Evolutionary conservation across 2,888 invertebrate genomes (phyloP), one percentile per base, ranked within the genome.

Genomic region (Lithophane leautieri): DNA sequence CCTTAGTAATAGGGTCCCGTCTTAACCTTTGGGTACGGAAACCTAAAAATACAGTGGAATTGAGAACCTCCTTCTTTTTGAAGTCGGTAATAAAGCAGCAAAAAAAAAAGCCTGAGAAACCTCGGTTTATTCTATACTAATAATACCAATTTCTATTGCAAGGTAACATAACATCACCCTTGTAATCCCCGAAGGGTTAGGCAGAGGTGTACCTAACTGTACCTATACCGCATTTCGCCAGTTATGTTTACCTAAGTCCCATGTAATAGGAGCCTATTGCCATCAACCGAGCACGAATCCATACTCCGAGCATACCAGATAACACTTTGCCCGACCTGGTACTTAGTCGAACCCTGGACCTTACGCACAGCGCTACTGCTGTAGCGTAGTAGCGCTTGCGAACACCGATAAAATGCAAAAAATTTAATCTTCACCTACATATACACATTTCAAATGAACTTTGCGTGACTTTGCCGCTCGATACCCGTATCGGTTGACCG

Each of bases 401-500:
- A 28, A 12, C 28, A 28, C 8, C 34, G 11, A 58, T 14, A 60
- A 22, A 42, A 11, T 3, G 16, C 16, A 16, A 25, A 19, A 6
- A 2, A 14, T 63, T 14, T 14, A 1, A 12, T 28, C 22, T 66
- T 47, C 65, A 19, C 8, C 19, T 50, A 50, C 47, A 50, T 8
- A 2, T 16, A 16, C 61, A 54, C 28, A 70, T 40, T 61, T 40
- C n/a, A 60, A 66, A 25, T 58, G 50, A 69, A 74, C n/a, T 73
- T 25, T 54, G 61, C 22, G 50, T 7, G 58, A 34, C 34, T 58
- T 62, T 63, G 74, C 63, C 56, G 68, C 56, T 25, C 16, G 67
- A 60, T 71, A 76, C 42, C 25, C 61, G 52, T 73, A 72, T 81
- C 75, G 22, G 60, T 86, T 82, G 60, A 61, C 75, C 40, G 70